These are phyloP conservation scores for Rotaria magnacalcarata DNA, from an alignment of 2,888 invertebrate species.

Conservation along the genomic window DNA sequence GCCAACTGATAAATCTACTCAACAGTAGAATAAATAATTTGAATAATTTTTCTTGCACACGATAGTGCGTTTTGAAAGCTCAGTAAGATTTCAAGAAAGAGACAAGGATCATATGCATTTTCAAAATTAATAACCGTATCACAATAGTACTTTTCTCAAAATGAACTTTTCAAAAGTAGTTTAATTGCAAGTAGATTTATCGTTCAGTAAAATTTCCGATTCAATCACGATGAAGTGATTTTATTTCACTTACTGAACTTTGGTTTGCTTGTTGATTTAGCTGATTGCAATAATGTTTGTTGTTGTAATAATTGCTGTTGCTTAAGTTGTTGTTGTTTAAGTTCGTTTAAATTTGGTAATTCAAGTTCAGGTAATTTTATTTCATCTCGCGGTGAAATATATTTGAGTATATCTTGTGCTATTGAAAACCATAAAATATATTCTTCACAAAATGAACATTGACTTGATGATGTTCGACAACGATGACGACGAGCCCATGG, in stretches of 20 bases:
- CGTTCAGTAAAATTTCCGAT: too few relatives aligned
- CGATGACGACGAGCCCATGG: slow-evolving; percentile 45
- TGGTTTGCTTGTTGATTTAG: neutral
- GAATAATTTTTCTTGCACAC: too few relatives aligned
- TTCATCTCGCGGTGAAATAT: slow-evolving; percentile 45
- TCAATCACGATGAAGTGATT: neutral
- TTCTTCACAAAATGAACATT: slow-evolving; percentile 45
- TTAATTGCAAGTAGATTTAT: too few relatives aligned
- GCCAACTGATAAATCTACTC: too few relatives aligned
- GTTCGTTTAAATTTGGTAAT: slow-evolving; percentile 30
- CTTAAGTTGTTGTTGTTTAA: slow-evolving; percentile 29
- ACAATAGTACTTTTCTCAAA: too few relatives aligned
- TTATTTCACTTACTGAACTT: neutral
- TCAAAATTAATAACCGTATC: too few relatives aligned
- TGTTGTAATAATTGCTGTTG: neutral
- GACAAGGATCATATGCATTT: too few relatives aligned
- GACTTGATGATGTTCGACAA: slow-evolving; percentile 42
- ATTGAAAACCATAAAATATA: slow-evolving; percentile 46
- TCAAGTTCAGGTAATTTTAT: slow-evolving; percentile 42
- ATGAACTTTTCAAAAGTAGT: too few relatives aligned
- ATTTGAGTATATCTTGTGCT: slow-evolving; percentile 40
- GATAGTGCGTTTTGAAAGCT: too few relatives aligned
- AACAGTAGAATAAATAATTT: too few relatives aligned
- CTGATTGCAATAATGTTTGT: neutral
- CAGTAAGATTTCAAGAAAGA: too few relatives aligned